Evolutionary conservation across 2,888 invertebrate species (phyloP).

Genomic region (Orthonychiurus folsomi): DNA sequence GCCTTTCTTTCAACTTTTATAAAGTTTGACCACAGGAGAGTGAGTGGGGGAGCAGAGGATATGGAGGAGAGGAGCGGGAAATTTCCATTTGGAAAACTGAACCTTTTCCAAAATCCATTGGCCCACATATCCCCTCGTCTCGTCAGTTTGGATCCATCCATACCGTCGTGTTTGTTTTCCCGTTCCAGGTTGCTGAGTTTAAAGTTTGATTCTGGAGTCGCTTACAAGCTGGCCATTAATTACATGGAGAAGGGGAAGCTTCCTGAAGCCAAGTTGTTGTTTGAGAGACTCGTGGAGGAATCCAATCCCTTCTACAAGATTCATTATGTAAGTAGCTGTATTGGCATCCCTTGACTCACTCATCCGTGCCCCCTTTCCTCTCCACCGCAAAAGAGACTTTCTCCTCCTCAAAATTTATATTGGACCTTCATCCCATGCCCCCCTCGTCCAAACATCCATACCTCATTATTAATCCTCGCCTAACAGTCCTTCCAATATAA

Average conservation of each 20-base stretch:
- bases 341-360: background rate
- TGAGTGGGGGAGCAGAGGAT: no score
- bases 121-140: no score
- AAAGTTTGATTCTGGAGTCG: slow-evolving; percentile 33
- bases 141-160: background rate
- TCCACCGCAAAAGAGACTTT: slow-evolving; percentile 1
- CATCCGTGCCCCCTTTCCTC: background rate
- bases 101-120: no score
- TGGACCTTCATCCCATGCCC: no score
- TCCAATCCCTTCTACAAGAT: slow-evolving; percentile 36
- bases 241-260: slow-evolving; percentile 29
- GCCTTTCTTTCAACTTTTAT: no score
- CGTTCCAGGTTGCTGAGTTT: slow-evolving; percentile 31
- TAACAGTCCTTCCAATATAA: no score
- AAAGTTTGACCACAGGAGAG: no score
- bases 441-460: background rate
- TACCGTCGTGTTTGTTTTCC: background rate
- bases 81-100: no score
- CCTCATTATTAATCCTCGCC: background rate
- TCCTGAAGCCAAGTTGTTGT: slow-evolving; percentile 28
- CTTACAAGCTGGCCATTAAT: slow-evolving; percentile 28
- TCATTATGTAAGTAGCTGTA: slow-evolving; percentile 34
- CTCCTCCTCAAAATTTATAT: background rate
- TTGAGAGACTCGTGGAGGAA: slow-evolving; percentile 26
- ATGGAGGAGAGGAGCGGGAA: no score